Percentiles rank a stretch among this genome's conserved stretches.
Conservation (phyloP, 1,140 invertebrate species). For the Calephelis virginiensis region DNA sequence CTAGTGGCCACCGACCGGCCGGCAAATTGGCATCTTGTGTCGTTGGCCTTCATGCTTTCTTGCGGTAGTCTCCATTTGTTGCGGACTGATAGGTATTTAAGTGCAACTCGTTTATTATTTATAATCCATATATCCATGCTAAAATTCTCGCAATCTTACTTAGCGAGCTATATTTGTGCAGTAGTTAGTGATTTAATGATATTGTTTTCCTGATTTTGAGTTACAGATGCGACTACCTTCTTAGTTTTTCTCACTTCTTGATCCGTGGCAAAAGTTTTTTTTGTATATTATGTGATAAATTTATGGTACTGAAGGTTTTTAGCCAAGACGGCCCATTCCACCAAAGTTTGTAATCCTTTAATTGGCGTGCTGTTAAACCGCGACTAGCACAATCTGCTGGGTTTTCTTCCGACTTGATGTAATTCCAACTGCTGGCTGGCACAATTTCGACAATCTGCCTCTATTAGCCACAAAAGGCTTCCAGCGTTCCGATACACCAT, state of each 20-base stretch:
- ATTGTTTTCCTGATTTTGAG: constrained; percentile 19
- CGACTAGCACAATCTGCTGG: constrained; percentile 37
- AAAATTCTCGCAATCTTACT: constrained; percentile 26
- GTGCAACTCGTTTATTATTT: constrained; percentile 7
- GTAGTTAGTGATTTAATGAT: constrained; percentile 24
- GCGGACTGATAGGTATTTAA: constrained; percentile 20
- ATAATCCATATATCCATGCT: constrained; percentile 28
- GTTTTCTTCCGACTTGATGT: constrained; percentile 27
- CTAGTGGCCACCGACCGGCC: constrained; percentile 19
- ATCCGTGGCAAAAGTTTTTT: constrained; percentile 22
- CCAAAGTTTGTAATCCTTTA: constrained; percentile 30
- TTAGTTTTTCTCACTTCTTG: constrained; percentile 27
- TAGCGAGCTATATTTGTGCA: constrained; percentile 28
- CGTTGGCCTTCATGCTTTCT: constrained; percentile 21
- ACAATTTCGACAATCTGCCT: constrained; percentile 30
- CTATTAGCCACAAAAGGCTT: constrained; percentile 15
- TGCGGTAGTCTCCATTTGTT: constrained; percentile 24
- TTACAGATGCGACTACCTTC: constrained; percentile 10
- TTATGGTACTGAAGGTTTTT: constrained; percentile 13
- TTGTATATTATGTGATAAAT: constrained; percentile 3
- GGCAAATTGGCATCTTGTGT: constrained; percentile 21
- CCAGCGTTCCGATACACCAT: constrained; percentile 23
- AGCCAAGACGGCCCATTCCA: constrained; percentile 34
- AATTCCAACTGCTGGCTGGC: constrained; percentile 25
- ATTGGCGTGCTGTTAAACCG: constrained; percentile 26